phyloP scores from a whole-genome alignment of 2,113 vertebrate species.

The Hiodon tergisus region DNA sequence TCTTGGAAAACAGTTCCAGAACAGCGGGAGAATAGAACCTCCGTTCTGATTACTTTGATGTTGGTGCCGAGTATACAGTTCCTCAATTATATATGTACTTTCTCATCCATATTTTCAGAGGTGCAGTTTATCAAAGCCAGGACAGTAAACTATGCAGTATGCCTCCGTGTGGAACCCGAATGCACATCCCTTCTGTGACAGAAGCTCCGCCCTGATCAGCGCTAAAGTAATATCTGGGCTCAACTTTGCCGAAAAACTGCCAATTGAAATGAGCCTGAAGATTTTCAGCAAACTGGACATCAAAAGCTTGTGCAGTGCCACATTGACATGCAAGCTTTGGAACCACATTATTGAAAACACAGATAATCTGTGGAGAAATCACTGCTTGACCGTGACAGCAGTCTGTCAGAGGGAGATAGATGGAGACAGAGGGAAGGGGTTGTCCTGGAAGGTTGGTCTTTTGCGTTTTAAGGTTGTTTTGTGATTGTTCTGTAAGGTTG shows the following conservation, averaged over 20 bases:
- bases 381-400: conserved; percentile 61
- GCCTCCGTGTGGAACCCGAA: conserved; percentile 37
- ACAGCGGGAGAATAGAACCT: too few species aligned
- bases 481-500: neutral
- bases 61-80: too few species aligned
- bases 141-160: conserved; percentile 56
- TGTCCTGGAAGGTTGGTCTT: conserved; percentile 77
- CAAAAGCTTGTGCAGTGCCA: conserved; percentile 66
- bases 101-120: neutral
- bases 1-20: too few species aligned
- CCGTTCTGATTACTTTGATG: too few species aligned
- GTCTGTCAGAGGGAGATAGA: conserved; percentile 74
- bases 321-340: conserved; percentile 70
- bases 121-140: neutral
- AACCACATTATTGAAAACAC: conserved; percentile 58
- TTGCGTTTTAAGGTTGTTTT: neutral
- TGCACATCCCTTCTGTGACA: conserved; percentile 19
- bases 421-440: conserved; percentile 60
- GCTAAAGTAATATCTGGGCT: neutral
- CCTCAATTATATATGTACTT: neutral
- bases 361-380: conserved; percentile 72
- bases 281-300: conserved; percentile 75
- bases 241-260: conserved; percentile 64
- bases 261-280: conserved; percentile 65
- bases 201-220: conserved; percentile 13